Base-by-base conservation (phyloP, 2,113 vertebrate genomes). In the Brachypodius melanocephalos region DNA sequence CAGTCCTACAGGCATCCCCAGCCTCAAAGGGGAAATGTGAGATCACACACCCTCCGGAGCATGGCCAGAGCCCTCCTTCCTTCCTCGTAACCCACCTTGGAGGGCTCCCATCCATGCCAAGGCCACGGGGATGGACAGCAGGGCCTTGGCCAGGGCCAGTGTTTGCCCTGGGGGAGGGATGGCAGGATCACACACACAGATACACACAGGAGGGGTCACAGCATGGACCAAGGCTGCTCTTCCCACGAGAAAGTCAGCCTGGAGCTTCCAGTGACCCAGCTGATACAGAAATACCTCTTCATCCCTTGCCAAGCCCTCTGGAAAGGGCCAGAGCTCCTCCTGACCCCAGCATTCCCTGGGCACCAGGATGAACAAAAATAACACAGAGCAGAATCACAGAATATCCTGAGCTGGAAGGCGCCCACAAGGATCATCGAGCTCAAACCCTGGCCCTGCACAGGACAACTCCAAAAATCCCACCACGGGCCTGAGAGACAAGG, bases 181-280 rank as follows among this genome's bases (percentile, higher is more conserved):
- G 61, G n/a, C 49, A 68, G 63, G 45, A 62, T 51, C 72, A 58
- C 9, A 25, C 4, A 18, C 51, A 74, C 73, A 89, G n/a, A 71
- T 4, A 82, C 45, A 65, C 31, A 12, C 25, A 57, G 92, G 59
- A 72, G 80, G 83, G 67, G 87, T 40, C 54, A 72, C 59, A 25
- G 57, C 65, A 69, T 8, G 24, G 69, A 59, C 65, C 58, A 59
- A 94, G 76, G 8, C 82, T 12, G 29, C 65, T 96, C 79, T 98
- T 97, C 92, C 93, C 79, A 2, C 96, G 97, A 97, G 97, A 97
- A 97, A 97, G 81, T 83, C 52, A 25, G 58, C 16, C 13, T 14
- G 59, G 52, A 61, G 32, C 52, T 91, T 82, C 72, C 52, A 92
- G 14, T 5, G 73, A 86, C 43, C 10, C 75, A 45, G 77, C 40